phyloP scores from a whole-genome alignment of 2,797 vertebrate genomes.

The Hafferia zeledoni region DNA sequence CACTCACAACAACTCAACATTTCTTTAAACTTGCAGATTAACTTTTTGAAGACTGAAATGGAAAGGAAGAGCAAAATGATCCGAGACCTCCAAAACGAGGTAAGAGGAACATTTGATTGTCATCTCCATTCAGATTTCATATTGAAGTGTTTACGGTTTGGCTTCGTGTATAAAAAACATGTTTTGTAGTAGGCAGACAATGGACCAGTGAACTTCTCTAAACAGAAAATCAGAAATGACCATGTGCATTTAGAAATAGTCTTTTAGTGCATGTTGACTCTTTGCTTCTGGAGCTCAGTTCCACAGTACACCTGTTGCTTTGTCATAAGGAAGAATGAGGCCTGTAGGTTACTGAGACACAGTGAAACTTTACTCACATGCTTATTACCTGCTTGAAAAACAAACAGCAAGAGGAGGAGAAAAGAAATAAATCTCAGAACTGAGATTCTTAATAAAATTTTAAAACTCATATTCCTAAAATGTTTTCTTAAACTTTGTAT shows the following conservation, averaged over 20 bases:
- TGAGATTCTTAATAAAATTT: not conserved
- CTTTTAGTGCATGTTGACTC: not conserved
- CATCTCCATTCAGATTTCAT: not conserved
- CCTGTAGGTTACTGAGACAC: not conserved
- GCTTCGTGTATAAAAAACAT: not conserved
- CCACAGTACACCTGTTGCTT: not conserved
- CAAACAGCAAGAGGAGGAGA: not conserved
- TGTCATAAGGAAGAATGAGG: not conserved
- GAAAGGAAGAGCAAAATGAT: constrained; percentile 98
- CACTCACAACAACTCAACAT: not conserved
- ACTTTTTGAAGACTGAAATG: constrained; percentile 96
- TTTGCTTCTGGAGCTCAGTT: not conserved
- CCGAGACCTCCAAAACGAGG: constrained; percentile 97
- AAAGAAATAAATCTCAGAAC: not conserved
- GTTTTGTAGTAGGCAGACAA: not conserved
- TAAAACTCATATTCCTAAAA: rapidly evolving
- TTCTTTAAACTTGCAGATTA: constrained; percentile 83
- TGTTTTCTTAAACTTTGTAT: not conserved
- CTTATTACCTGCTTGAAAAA: not conserved
- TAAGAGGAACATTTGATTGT: constrained; percentile 71
- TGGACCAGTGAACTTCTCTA: not conserved
- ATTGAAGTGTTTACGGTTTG: not conserved
- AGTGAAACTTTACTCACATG: not conserved
- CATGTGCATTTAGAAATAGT: not conserved
- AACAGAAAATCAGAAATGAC: not conserved